These are phyloP conservation scores for Salpingus planirostris DNA, from an alignment of 2,888 invertebrate species.

Conservation along the genomic window DNA sequence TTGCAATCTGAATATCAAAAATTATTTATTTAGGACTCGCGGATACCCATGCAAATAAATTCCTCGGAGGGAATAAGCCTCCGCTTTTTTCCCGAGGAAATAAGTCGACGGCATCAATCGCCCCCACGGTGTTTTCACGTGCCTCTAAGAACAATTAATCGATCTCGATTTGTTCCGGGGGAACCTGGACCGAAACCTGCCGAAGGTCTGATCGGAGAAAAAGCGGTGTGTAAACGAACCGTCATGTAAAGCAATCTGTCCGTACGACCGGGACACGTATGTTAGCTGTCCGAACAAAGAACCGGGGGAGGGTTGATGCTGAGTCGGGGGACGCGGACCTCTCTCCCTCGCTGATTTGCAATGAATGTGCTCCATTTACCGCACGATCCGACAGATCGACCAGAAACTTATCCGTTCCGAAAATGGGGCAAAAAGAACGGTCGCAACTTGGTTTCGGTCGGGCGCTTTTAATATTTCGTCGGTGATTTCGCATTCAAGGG, in stretches of 20 bases:
- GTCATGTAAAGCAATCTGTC: constrained; percentile 5
- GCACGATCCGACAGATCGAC: constrained; percentile 13
- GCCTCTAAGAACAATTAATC: background rate
- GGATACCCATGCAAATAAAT: background rate
- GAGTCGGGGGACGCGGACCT: constrained; percentile 5
- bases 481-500: too few species aligned
- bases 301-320: constrained; percentile 1
- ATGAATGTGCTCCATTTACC: constrained; percentile 27
- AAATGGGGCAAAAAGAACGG: too few species aligned
- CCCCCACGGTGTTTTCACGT: too few species aligned
- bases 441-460: too few species aligned
- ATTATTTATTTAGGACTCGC: constrained; percentile 1
- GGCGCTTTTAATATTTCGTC: too few species aligned
- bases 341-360: constrained; percentile 26
- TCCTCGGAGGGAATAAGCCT: too few species aligned
- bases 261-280: constrained; percentile 3
- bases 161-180: background rate
- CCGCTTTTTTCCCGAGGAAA: too few species aligned
- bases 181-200: background rate
- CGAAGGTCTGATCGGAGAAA: constrained; percentile 1
- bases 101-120: too few species aligned
- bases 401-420: too few species aligned
- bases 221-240: constrained; percentile 5
- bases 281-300: constrained; percentile 6
- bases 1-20: constrained; percentile 10